phyloP scores from a whole-genome alignment of 2,888 invertebrate species.

The Timema podura region DNA sequence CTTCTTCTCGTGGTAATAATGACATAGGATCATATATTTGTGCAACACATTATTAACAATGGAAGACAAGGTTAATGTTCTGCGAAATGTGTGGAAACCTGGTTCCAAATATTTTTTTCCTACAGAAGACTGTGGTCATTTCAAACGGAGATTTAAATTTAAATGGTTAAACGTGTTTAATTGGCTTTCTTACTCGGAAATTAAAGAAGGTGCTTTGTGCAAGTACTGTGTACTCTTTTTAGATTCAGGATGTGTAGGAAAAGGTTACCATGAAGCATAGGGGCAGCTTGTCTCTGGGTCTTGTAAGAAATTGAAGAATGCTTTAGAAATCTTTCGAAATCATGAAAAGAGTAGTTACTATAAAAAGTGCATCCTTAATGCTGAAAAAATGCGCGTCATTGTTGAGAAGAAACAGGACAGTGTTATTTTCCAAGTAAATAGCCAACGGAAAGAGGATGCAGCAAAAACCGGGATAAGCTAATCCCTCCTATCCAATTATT shows the following conservation, averaged over 20 bases:
- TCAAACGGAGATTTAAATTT: background rate
- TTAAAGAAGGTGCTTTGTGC: too few relatives aligned
- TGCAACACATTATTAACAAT: background rate
- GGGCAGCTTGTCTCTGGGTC: conserved; percentile 4
- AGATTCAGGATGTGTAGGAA: conserved; percentile 16
- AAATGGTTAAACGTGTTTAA: conserved; percentile 3
- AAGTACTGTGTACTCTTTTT: too few relatives aligned
- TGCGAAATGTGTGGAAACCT: conserved; percentile 13
- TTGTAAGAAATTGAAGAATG: conserved; percentile 15
- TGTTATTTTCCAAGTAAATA: conserved; percentile 8
- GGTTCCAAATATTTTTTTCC: conserved; percentile 5
- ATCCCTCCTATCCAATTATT: conserved; percentile 15
- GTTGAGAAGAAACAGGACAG: conserved; percentile 18
- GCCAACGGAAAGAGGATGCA: background rate
- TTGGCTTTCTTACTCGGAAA: too few relatives aligned
- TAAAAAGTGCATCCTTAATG: conserved; percentile 16
- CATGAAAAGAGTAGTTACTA: conserved; percentile 14
- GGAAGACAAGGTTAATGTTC: background rate
- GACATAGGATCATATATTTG: conserved; percentile 9
- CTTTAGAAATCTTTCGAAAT: conserved; percentile 9
- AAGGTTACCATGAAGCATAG: background rate
- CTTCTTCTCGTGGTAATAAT: too few relatives aligned
- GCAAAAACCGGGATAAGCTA: conserved; percentile 10
- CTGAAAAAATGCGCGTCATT: too few relatives aligned
- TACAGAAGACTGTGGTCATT: background rate